Evolutionary conservation across 2,113 vertebrate genomes (phyloP).

Genomic region (Trogon surrucura): DNA sequence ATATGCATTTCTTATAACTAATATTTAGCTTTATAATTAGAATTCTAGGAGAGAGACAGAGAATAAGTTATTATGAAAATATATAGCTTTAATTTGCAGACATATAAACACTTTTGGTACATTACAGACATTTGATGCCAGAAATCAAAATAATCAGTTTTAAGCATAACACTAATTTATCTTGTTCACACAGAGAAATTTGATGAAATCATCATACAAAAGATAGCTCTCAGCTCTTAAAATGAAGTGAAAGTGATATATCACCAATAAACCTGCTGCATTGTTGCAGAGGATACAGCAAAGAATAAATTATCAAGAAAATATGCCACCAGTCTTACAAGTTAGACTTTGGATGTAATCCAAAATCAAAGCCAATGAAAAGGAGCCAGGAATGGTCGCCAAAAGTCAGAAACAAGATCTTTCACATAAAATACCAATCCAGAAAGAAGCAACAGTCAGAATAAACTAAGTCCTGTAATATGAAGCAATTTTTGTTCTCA

Average conservation of each 20-base stretch:
- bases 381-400: conserved; percentile 61
- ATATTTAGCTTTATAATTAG: conserved; percentile 13
- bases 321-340: conserved; percentile 65
- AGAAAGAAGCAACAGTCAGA: conserved; percentile 46
- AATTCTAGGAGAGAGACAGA: conserved; percentile 58
- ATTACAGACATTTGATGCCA: conserved; percentile 77
- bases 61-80: conserved; percentile 80
- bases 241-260: conserved; percentile 69
- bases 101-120: conserved; percentile 85
- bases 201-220: conserved; percentile 63
- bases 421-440: conserved; percentile 43
- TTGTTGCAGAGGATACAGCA: conserved; percentile 63
- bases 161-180: conserved; percentile 71
- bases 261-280: conserved; percentile 62
- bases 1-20: background rate
- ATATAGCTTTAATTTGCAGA: conserved; percentile 86
- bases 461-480: conserved; percentile 43
- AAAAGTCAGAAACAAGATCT: conserved; percentile 59
- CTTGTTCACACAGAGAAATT: conserved; percentile 70
- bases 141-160: conserved; percentile 70
- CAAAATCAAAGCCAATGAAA: conserved; percentile 71
- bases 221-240: conserved; percentile 65
- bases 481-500: conserved; percentile 48
- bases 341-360: conserved; percentile 65
- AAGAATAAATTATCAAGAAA: conserved; percentile 70